Evolutionary conservation across 2,113 vertebrate genomes (phyloP), one percentile per base, ranked within the genome.

Genomic region (Scomber scombrus): DNA sequence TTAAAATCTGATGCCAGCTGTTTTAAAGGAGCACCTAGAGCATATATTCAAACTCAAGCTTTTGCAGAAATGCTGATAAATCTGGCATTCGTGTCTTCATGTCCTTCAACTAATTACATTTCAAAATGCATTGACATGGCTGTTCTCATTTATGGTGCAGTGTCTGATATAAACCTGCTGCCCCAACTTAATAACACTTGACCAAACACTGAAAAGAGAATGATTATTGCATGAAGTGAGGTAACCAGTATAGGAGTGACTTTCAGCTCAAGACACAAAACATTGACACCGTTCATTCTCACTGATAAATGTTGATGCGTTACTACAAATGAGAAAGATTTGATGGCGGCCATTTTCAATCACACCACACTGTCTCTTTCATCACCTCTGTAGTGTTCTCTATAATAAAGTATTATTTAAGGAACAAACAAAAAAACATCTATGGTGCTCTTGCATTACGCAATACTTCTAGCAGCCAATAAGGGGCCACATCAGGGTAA

Each of bases 401-500:
- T 47, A 26, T 78, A 76, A 89, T 80, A 78, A 80, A 69, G 68
- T 64, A 58, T 89, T 84, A 78, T 86, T 84, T 82, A 75, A 60
- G 77, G 61, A 69, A 58, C 67, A 55, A 57, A 60, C 56, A 34
- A 54, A 51, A 54, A 67, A 56, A 58, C 18, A 40, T 21, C 50
- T 26, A 19, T 75, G 13, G 26, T 26, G 11, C 49, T 52, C 74
- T 57, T 49, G 56, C 80, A 80, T 85, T 54, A 85, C 51, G 60
- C 58, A 70, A 76, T 86, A 73, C 84, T 87, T 88, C 70, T 86
- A 74, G 82, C 85, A 86, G 91, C 86, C 83, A 93, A 93, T 94
- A 92, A 91, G 31, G 54, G 81, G 61, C 84, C 82, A 82, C 88
- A 88, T 92, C 87, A 84, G 81, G 82, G 84, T 94, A 89, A 94